Conservation (phyloP, 2,888 invertebrate species). For the Yponomeuta cagnagella region DNA sequence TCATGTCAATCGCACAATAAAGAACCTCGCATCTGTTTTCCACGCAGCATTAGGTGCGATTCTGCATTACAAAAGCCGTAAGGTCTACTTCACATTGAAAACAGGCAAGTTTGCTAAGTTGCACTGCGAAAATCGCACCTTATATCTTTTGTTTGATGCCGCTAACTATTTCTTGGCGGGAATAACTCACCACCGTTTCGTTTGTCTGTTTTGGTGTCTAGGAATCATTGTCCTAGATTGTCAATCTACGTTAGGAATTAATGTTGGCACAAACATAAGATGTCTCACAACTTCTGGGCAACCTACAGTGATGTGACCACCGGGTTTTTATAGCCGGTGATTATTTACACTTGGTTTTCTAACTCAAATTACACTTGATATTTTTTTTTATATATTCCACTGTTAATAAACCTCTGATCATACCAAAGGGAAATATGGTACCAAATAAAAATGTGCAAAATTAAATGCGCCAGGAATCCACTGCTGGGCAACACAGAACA, state of each 20-base stretch:
- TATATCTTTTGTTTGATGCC: constrained; percentile 72
- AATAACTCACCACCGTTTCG: constrained; percentile 51
- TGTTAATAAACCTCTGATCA: no score
- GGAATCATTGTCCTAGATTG: not conserved
- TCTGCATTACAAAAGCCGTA: no score
- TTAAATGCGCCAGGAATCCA: no score
- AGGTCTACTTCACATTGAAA: no score
- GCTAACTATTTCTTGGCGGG: constrained; percentile 43
- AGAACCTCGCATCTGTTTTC: constrained; percentile 60
- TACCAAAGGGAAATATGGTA: no score
- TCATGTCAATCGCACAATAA: constrained; percentile 26
- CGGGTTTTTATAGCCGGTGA: not conserved
- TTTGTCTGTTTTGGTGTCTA: not conserved
- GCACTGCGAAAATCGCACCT: no score
- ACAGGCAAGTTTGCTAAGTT: constrained; percentile 20
- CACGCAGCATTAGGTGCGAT: not conserved
- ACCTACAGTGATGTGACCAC: constrained; percentile 45
- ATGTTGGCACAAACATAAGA: constrained; percentile 73
- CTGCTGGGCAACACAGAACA: no score
- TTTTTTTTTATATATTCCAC: no score
- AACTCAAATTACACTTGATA: constrained; percentile 4
- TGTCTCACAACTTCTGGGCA: constrained; percentile 65
- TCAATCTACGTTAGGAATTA: constrained; percentile 17
- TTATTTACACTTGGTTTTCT: not conserved
- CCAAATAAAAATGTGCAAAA: no score